Base-by-base conservation (phyloP, 1,140 invertebrate species). In the Trichonephila clavata region DNA sequence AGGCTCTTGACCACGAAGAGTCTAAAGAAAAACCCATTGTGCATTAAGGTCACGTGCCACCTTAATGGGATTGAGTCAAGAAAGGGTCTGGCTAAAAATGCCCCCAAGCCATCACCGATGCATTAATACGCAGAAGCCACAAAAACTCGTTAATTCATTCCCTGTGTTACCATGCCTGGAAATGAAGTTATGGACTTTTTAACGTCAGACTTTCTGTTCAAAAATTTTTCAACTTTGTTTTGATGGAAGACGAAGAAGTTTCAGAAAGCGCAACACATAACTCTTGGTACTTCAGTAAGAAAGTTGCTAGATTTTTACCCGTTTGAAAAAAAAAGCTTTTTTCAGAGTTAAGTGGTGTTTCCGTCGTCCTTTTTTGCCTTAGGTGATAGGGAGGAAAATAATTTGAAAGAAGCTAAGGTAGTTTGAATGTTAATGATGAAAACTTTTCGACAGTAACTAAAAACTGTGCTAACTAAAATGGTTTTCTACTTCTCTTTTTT, bases 21-120 rank as follows among this genome's bases (percentile, higher is more conserved):
- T 24, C 24, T 27, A 20, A 68, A 68, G 65, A 68, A 68, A 50
- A 68, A 32, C 21, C 65, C 87, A 21, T 71, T 83, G 32, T 21
- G 43, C 21, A 90, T 61, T 50, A 18, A 13, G 27, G 89, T 90
- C 89, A 90, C 89, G 89, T 81, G 39, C 39, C 7, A 4, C 50
- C 39, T 90, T 90, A 90, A 90, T 90, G 77, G 89, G 32, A 83
- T 81, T 61, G 43, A 81, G 24, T 83, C 27, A 14, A 71, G 57
- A 14, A 61, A 86, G 84, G 32, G n/a, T 21, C 50, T 61, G 57
- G 50, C 39, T 18, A n/a, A 83, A 86, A 86, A 60, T 59, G n/a
- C n/a, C 27, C n/a, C 65, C 27, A 10, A n/a, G n/a, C n/a, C n/a
- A 24, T 68, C 65, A 13, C 60, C 27, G 32, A 18, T 16, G 24